Evolutionary conservation across 1,140 invertebrate genomes (phyloP), one percentile per base, ranked within the genome.

Genomic region (Papilio aristodemus): DNA sequence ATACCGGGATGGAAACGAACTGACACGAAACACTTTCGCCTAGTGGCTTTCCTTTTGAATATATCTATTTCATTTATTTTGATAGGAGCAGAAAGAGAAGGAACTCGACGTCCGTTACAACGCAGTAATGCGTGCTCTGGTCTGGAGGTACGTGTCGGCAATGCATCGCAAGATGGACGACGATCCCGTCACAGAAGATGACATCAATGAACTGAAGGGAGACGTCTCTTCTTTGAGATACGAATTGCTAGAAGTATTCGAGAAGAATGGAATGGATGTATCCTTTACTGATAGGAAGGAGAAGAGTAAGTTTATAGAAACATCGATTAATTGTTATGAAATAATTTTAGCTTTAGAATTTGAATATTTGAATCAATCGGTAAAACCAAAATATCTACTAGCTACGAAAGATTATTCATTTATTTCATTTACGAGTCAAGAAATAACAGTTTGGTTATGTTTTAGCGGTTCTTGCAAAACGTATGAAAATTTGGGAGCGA

Each of bases 191-290:
- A 97, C 97, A 13, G 97, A 98, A 85, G 97, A 98, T 76, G 96
- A 98, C 77, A 94, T 98, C 58, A 98, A 97, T 76, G 97, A 99
- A 91, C 93, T 99, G 0, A 98, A 98, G 85, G 95, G 95, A 79
- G 97, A 98, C 76, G 95, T 98, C 14, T 96, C 95, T 0, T 93
- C 95, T 0, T 94, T 97, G 91, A 93, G 95, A 74, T 97, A 95
- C 81, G 97, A 98, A 86, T 92, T 98, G 70, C 90, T 98, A 0
- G 96, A 98, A 76, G 95, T 98, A 14, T 94, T 98, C 32, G 93
- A 94, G 62, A 94, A 91, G 81, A 97, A 96, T 75, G 95, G 96
- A 25, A 95, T 97, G 95, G 94, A 96, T 81, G 93, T 96, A 0
- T 94, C 93, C 1, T 93, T 92, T 3, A 94, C 93, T n/a, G 93